A percentile compares a stretch with the other conserved stretches of the same genome.
Conservation (phyloP, 2,113 vertebrate species). For the Lophochroa leadbeateri region DNA sequence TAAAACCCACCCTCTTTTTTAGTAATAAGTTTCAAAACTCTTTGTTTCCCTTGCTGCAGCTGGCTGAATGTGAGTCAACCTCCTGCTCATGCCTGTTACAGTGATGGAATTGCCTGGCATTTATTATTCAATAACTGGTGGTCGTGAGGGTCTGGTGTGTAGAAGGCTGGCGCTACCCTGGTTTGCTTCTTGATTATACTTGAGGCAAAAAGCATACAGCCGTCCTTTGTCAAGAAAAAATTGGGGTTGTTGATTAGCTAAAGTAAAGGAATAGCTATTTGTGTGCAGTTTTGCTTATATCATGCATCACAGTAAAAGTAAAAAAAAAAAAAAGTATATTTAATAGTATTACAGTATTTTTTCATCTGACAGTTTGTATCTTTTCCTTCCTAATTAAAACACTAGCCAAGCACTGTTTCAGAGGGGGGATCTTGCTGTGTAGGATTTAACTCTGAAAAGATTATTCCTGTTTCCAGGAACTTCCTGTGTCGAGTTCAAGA, state of each 20-base stretch:
- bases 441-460: neutral
- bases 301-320: neutral
- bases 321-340: neutral
- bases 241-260: neutral
- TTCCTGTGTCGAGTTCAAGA: neutral
- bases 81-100: conserved; percentile 5
- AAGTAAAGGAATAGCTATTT: fast-evolving
- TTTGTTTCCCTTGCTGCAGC: conserved; percentile 34
- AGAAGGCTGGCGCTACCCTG: neutral
- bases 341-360: neutral
- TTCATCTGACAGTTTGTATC: neutral
- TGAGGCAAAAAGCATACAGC: neutral
- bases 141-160: neutral
- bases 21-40: conserved; percentile 28
- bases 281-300: neutral
- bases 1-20: neutral
- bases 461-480: neutral
- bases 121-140: conserved; percentile 44
- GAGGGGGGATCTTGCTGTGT: neutral
- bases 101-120: conserved; percentile 2
- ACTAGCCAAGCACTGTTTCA: neutral
- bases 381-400: neutral
- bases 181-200: neutral
- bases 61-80: conserved; percentile 24
- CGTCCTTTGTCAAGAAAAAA: neutral